phyloP scores from a whole-genome alignment of 2,888 invertebrate genomes.

The Chrysopilus asiliformis region DNA sequence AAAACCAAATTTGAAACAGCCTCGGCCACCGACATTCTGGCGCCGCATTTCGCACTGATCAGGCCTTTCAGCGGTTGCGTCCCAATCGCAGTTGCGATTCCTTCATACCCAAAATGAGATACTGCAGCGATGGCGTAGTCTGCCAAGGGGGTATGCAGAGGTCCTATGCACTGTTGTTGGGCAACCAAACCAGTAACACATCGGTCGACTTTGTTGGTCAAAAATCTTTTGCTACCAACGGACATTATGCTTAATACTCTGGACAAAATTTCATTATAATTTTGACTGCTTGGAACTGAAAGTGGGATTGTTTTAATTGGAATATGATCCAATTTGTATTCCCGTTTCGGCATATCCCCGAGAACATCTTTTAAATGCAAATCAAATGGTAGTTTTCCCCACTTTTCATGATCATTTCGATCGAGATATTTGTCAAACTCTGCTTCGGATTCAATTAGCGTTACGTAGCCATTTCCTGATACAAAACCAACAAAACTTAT shows the following conservation, averaged over 20 bases:
- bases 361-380: constrained; percentile 78
- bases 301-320: constrained; percentile 39
- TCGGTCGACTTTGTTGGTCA: constrained; percentile 91
- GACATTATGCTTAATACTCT: constrained; percentile 77
- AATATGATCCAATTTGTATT: constrained; percentile 37
- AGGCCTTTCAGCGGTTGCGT: constrained; percentile 94
- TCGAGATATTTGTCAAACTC: constrained; percentile 37
- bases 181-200: constrained; percentile 92
- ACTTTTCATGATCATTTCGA: constrained; percentile 28
- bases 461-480: constrained; percentile 69
- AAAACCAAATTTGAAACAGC: constrained; percentile 84
- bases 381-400: constrained; percentile 62
- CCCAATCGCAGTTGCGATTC: constrained; percentile 90
- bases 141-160: constrained; percentile 88
- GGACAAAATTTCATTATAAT: constrained; percentile 52
- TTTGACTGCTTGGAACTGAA: constrained; percentile 39
- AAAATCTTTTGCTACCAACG: constrained; percentile 87
- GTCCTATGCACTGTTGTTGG: constrained; percentile 97
- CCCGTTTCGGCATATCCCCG: constrained; percentile 69
- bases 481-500: constrained; percentile 88
- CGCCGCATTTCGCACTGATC: constrained; percentile 71
- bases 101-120: constrained; percentile 68
- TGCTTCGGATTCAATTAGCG: constrained; percentile 46
- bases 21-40: constrained; percentile 89
- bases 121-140: constrained; percentile 86